phyloP scores from a whole-genome alignment of 2,797 vertebrate species.

The Coracias cyanogaster region DNA sequence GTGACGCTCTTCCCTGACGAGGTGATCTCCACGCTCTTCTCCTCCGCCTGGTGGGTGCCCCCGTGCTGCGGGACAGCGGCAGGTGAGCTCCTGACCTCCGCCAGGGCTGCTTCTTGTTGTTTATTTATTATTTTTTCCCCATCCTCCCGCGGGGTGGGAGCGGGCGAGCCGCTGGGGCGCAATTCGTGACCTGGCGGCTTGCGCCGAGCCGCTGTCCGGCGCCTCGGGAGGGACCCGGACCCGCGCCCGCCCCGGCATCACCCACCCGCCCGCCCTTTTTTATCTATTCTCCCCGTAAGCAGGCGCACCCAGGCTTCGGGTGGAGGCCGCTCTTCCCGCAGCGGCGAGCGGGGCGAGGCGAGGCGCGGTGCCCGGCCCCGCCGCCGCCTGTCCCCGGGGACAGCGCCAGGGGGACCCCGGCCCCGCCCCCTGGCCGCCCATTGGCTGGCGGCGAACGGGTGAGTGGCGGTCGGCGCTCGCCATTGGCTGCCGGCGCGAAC shows the following conservation, averaged over 20 bases:
- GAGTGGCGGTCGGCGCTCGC: slow-evolving; percentile 78
- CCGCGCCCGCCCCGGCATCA: too few species aligned
- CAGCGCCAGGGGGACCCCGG: neutral
- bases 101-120: too few species aligned
- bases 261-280: too few species aligned
- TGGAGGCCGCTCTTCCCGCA: too few species aligned
- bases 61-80: slow-evolving; percentile 96
- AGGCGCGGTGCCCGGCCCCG: neutral
- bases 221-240: too few species aligned
- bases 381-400: neutral
- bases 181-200: too few species aligned
- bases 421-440: slow-evolving; percentile 45
- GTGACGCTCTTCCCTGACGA: slow-evolving; percentile 96
- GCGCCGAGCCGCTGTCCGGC: too few species aligned
- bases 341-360: too few species aligned
- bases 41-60: slow-evolving; percentile 98
- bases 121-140: fast-evolving
- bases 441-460: slow-evolving; percentile 92
- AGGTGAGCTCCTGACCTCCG: slow-evolving; percentile 78
- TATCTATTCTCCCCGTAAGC: too few species aligned
- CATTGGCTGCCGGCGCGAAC: slow-evolving; percentile 82
- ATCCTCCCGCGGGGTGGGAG: neutral
- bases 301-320: too few species aligned
- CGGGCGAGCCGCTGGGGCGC: too few species aligned
- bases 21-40: slow-evolving; percentile 92